Conservation (phyloP, 2,113 vertebrate species). For the Pluvianellus socialis region DNA sequence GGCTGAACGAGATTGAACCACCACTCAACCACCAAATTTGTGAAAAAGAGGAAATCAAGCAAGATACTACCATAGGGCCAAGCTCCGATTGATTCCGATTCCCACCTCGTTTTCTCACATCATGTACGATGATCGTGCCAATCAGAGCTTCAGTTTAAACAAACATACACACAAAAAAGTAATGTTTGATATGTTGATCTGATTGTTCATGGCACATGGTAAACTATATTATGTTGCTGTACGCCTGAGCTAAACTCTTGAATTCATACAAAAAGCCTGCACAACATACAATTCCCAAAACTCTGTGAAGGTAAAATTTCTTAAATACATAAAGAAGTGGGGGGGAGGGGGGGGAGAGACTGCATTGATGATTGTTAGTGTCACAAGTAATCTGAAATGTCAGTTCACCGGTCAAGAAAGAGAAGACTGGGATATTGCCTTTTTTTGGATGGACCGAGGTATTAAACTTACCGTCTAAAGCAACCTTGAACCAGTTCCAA, state of each 20-base stretch:
- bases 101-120: neutral
- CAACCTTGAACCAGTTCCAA: neutral
- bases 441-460: neutral
- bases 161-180: neutral
- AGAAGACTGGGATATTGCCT: neutral
- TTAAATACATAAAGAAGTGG: neutral
- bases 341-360: neutral
- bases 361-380: neutral
- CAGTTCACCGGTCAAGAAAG: neutral
- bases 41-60: neutral
- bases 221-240: neutral
- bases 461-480: neutral
- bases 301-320: neutral
- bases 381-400: neutral
- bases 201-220: neutral
- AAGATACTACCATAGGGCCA: neutral
- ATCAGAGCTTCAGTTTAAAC: neutral
- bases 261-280: neutral
- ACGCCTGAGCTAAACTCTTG: neutral
- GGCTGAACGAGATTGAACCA: neutral
- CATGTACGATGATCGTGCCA: fast-evolving
- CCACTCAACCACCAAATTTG: neutral
- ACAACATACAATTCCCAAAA: neutral
- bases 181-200: neutral
- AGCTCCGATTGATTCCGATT: neutral